Evolutionary conservation across 2,888 invertebrate genomes (phyloP), one percentile per base, ranked within the genome.

Genomic region (Melangyna quadrimaculata): DNA sequence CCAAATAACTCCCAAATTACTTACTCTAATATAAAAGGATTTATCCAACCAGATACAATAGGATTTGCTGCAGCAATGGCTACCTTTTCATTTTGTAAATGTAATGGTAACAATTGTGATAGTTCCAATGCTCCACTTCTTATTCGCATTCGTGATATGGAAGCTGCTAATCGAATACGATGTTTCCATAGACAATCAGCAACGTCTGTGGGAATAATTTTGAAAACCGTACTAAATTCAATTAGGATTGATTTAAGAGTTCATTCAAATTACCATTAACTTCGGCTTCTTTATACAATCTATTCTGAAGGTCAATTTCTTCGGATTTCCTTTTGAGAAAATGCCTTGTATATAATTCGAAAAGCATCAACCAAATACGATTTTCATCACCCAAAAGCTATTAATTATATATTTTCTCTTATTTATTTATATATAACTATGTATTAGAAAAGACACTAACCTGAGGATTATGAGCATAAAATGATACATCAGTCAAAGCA

Each of bases 21-120:
- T 87, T 90, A 94, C 96, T 94, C 94, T 4, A 95, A 93, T 91
- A 95, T 94, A 88, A 95, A 95, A 0, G 95, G 95, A 92, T 97
- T 97, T 12, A 97, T 94, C 97, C 97, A 97, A 87, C 96, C 96
- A 0, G 95, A 95, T 1, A 96, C 94, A 0, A 94, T 92, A 32
- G 92, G 91, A 88, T 92, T 92, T 0, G 92, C 92, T 0, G 92
- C 92, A 70, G 94, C 94, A 70, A 94, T 94, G 0, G 94, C 94
- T 29, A 95, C 93, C 78, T 94, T 94, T 73, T 95, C 95, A 87
- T 96, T 95, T 78, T 95, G 94, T 84, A 97, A 92, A 91, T 96
- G 96, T 0, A 92, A 89, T 0, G 97, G 97, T 19, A 97, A 92
- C 63, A 97, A 92, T 69, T 96, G 94, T 40, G 95, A 94, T 88